Conservation (phyloP, 2,888 invertebrate genomes). For the Leistus spinibarbis region DNA sequence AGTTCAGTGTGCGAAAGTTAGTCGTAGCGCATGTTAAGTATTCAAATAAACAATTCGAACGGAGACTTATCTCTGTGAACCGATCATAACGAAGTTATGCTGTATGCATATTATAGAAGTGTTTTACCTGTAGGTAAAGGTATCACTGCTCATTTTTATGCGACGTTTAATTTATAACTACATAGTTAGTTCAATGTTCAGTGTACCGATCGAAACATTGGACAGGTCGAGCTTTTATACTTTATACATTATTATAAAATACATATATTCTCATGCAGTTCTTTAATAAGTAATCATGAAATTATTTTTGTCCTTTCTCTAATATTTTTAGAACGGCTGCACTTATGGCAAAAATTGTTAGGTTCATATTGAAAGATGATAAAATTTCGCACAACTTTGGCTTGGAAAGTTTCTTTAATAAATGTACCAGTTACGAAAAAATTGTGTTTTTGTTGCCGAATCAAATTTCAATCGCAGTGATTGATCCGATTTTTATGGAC, state of each 20-base stretch:
- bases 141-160: neutral
- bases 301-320: no score
- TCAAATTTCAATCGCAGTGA: neutral
- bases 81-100: neutral
- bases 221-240: neutral
- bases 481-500: neutral
- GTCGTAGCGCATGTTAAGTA: no score
- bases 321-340: no score
- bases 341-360: no score
- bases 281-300: no score
- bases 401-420: no score
- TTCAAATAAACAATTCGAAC: no score
- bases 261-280: neutral
- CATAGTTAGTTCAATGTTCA: conserved; percentile 4
- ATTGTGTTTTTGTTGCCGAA: no score
- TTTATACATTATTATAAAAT: neutral
- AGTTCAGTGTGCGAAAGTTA: neutral
- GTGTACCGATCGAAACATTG: neutral
- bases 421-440: no score
- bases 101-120: no score
- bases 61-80: neutral
- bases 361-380: no score
- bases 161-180: neutral
- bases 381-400: no score
- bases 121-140: neutral